These are phyloP conservation scores for Daphoenositta chrysoptera DNA, from an alignment of 2,113 vertebrate species.

Conservation along the genomic window DNA sequence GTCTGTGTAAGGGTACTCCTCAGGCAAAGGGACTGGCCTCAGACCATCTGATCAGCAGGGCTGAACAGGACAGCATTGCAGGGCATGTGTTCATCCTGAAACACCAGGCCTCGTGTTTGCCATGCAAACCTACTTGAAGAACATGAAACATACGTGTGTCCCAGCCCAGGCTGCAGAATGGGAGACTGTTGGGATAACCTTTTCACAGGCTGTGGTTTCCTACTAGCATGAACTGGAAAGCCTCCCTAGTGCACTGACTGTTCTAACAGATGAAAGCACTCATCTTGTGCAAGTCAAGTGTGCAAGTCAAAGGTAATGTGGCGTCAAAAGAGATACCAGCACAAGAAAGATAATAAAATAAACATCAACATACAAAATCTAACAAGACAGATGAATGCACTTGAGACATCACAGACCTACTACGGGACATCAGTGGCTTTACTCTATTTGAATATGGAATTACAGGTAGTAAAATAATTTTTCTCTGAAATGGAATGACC, in stretches of 20 bases:
- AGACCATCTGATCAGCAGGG: fast-evolving
- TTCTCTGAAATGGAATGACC: background rate
- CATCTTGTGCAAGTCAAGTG: background rate
- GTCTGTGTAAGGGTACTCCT: fast-evolving
- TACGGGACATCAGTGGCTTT: background rate
- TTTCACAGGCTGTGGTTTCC: background rate
- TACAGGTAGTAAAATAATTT: background rate
- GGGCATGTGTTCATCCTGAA: fast-evolving
- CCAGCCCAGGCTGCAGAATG: background rate
- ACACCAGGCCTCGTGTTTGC: background rate
- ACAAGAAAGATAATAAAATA: background rate
- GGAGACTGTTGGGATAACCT: background rate
- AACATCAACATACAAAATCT: background rate
- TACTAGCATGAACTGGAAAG: background rate
- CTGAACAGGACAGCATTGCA: background rate
- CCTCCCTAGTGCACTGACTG: background rate
- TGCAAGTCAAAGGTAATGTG: background rate
- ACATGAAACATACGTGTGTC: background rate
- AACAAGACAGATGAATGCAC: background rate
- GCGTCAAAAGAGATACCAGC: background rate
- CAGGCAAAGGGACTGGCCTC: background rate
- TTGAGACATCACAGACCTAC: background rate
- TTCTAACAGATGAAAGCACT: background rate
- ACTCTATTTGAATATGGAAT: background rate
- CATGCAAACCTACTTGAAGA: background rate